Evolutionary conservation across 2,113 vertebrate species (phyloP), one percentile per base, ranked within the genome.

Genomic region (Dascyllus trimaculatus): DNA sequence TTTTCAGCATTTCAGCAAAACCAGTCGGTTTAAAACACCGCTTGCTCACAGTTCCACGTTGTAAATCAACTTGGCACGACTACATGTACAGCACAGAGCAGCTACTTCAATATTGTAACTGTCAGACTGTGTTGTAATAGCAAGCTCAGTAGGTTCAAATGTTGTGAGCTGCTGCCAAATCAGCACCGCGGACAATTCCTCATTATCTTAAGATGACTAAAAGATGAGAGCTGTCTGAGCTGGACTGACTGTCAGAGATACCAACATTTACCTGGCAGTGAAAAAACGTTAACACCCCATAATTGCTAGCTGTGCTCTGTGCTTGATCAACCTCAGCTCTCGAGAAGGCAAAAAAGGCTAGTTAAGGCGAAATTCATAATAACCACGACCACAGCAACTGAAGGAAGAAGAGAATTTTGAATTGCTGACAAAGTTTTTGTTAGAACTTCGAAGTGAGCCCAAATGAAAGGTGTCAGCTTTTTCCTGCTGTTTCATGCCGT

Each of bases 41-140:
- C 11, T 51, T 60, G 22, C 46, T 59, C 18, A 25, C 6, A 69
- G 40, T 32, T 19, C n/a, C 40, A 29, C 21, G 15, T 29, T 58
- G 21, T 84, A 59, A 85, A 75, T 80, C 52, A 77, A 57, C 43
- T 8, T 53, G 25, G 56, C 62, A 54, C 69, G 38, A 72, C 46
- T 56, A 35, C 57, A 72, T 79, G 56, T 67, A 32, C 24, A 29
- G n/a, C 32, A 66, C 25, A 60, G 22, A 78, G 45, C 9, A 61
- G 48, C 35, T 53, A 72, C 73, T 46, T 56, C 45, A 59, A 43
- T 53, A 61, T 29, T 52, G 35, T 49, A 49, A 22, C 49, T 77
- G 71, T 64, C 66, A 58, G 24, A 69, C 2, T 63, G 26, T 62
- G 45, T 61, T 74, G 15, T 45, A 75, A 58, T 61, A 38, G 46